Base-by-base conservation (phyloP, 2,888 invertebrate genomes). In the Eilema griseolum region DNA sequence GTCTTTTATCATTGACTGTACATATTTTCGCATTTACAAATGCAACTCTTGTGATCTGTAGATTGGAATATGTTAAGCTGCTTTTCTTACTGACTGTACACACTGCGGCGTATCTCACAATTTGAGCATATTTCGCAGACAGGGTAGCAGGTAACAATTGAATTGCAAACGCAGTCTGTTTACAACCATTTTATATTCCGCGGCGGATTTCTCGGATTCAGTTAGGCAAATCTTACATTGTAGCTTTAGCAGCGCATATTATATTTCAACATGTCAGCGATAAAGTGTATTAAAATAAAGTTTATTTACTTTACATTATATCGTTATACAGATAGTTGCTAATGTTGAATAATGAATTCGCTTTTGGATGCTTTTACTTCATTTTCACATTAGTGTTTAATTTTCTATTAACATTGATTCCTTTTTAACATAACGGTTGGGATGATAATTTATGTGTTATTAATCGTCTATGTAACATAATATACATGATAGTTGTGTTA, bases 81-180 rank as follows among this genome's bases (percentile, higher is more conserved):
- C 2, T 52, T 52, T 10, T 10, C 20, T n/a, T 52, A 20, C 52
- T 52, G 52, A 20, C 52, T n/a, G 52, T 52, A 52, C 52, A 46
- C 20, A 46, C 31, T 24, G 24, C 3, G 57, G 41, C 11, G 37
- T 64, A 63, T 64, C 79, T 79, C 71, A 68, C 69, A 70, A 69
- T 67, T 66, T 59, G 56, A 56, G 46, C 60, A 60, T 61, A 59
- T 61, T 41, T 69, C 52, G 23, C 57, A 69, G 69, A 65, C 65
- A 65, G 66, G 65, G 57, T 66, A 67, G 37, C 81, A 81, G 81
- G 81, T 81, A 81, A 76, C 76, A 82, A 80, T 78, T 81, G 80
- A 76, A 72, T 73, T 62, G 73, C 74, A 70, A 70, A 72, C 77
- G 68, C 57, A 69, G 61, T 71, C 72, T 70, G 78, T 75, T 80